Evolutionary conservation across 1,140 invertebrate genomes (phyloP).

Genomic region (Amyelois transitella): DNA sequence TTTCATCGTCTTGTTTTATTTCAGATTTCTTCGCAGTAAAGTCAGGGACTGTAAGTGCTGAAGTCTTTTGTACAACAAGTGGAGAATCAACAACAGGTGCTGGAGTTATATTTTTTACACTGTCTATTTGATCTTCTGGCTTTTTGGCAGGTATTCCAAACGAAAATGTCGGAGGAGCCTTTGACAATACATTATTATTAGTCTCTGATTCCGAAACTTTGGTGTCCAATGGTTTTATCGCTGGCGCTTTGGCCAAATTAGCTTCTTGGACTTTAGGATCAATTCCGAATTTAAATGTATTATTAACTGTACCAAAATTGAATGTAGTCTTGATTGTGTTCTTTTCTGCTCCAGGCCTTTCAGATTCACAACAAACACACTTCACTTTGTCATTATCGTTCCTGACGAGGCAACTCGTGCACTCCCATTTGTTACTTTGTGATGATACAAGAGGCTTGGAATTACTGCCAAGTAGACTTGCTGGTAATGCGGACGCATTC

Average conservation of each 20-base stretch:
- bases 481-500: conserved; percentile 15
- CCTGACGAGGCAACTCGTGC: conserved; percentile 78
- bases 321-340: conserved; percentile 28
- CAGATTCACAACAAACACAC: conserved; percentile 82
- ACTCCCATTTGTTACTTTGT: conserved; percentile 78
- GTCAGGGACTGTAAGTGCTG: conserved; percentile 3
- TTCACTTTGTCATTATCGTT: conserved; percentile 75
- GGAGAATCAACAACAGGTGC: neutral
- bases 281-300: conserved; percentile 70
- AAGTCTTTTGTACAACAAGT: neutral
- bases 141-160: conserved; percentile 49
- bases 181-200: conserved; percentile 46
- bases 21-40: conserved; percentile 6
- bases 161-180: conserved; percentile 39
- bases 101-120: conserved; percentile 6
- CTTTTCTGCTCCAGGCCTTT: conserved; percentile 72
- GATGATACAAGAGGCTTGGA: conserved; percentile 25
- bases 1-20: conserved; percentile 16
- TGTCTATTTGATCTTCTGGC: conserved; percentile 14
- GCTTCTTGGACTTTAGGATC: conserved; percentile 29
- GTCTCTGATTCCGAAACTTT: conserved; percentile 31
- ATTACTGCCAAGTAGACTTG: conserved; percentile 14
- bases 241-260: conserved; percentile 25
- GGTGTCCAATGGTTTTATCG: conserved; percentile 8
- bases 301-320: conserved; percentile 34